Percentiles rank a stretch among this genome's conserved stretches.
phyloP scores from a whole-genome alignment of 2,113 vertebrate species.

The Siniperca chuatsi region DNA sequence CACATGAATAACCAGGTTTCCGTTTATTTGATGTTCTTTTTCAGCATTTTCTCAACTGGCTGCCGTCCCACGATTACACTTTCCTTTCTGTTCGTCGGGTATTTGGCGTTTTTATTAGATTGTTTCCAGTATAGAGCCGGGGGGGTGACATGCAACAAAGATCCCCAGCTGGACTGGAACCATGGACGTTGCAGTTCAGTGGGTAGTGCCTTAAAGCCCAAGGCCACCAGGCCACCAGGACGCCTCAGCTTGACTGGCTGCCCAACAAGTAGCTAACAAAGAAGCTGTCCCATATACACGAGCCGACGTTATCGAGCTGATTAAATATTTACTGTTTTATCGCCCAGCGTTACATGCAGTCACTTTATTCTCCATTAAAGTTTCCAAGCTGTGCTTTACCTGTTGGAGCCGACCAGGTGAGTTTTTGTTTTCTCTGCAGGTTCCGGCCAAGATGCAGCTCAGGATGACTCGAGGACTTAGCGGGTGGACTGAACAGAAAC shows the following conservation, averaged over 20 bases:
- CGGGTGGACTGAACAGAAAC: not conserved
- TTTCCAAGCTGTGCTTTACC: not conserved
- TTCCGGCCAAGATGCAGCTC: not conserved
- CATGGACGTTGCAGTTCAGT: too few relatives aligned
- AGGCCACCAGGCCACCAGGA: too few relatives aligned
- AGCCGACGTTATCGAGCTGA: too few relatives aligned
- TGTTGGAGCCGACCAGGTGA: conserved; percentile 43
- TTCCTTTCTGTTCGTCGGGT: not conserved
- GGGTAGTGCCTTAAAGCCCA: too few relatives aligned
- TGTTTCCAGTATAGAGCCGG: not conserved
- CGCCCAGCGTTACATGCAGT: not conserved
- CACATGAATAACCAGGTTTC: not conserved
- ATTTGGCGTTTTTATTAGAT: not conserved
- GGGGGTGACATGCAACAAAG: too few relatives aligned
- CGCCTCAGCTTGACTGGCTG: too few relatives aligned
- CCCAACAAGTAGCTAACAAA: not conserved
- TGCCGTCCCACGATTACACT: not conserved
- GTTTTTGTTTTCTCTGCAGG: conserved; percentile 38
- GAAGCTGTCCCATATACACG: too few relatives aligned
- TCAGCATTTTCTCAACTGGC: too few relatives aligned
- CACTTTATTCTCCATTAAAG: not conserved
- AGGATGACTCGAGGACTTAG: not conserved
- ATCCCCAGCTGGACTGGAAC: too few relatives aligned
- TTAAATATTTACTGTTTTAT: too few relatives aligned
- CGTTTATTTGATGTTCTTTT: too few relatives aligned